Evolutionary conservation across 2,113 vertebrate genomes (phyloP).

Genomic region (Felis catus): F.catus_Fca126_mat1.0 CM031421.1:71956001-71956500

Average conservation of each 20-base stretch:
- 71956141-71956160: background rate
- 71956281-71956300: background rate
- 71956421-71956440: background rate
- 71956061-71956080: background rate
- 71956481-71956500: background rate
- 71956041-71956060: background rate
- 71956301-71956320: background rate
- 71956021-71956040: background rate
- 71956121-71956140: background rate
- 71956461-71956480: background rate
- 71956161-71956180: background rate
- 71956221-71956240: background rate
- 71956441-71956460: background rate
- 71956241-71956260: background rate
- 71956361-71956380: background rate
- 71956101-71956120: background rate
- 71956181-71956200: background rate
- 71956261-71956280: background rate
- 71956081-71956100: background rate
- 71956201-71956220: background rate
- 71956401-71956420: background rate
- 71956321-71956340: background rate
- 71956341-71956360: background rate
- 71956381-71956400: background rate
- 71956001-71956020: background rate